Evolutionary conservation across 1,140 invertebrate species (phyloP).

Genomic region (Drosophila simulans): DNA sequence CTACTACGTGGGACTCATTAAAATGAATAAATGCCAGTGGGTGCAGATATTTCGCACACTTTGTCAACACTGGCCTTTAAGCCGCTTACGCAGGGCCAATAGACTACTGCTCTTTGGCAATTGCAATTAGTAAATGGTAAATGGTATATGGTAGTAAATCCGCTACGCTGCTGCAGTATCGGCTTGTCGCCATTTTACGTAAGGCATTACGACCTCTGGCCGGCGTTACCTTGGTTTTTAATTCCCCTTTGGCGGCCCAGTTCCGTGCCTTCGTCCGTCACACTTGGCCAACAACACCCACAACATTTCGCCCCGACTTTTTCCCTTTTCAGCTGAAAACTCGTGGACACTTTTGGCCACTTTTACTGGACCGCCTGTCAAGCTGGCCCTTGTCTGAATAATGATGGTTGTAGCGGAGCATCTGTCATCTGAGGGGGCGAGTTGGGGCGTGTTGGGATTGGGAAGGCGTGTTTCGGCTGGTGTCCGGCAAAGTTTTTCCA

Average conservation of each 20-base stretch:
- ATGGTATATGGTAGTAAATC: conserved; percentile 41
- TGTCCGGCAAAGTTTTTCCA: conserved; percentile 47
- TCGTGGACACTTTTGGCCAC: conserved; percentile 24
- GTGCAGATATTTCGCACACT: conserved; percentile 38
- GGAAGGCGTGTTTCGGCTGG: background rate
- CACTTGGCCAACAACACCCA: conserved; percentile 1
- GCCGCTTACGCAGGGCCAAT: conserved; percentile 32
- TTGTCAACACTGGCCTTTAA: conserved; percentile 37
- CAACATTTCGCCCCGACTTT: background rate
- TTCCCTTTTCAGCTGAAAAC: background rate
- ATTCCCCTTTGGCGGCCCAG: conserved; percentile 11
- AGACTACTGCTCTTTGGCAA: conserved; percentile 41
- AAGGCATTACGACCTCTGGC: conserved; percentile 15
- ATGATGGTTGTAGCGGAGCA: conserved; percentile 25
- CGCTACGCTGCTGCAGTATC: conserved; percentile 20
- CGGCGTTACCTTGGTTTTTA: conserved; percentile 19
- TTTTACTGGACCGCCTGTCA: conserved; percentile 30
- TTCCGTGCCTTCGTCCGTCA: conserved; percentile 9
- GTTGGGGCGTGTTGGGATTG: background rate
- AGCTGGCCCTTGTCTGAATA: conserved; percentile 29
- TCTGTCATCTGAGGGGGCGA: conserved; percentile 1
- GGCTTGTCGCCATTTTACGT: conserved; percentile 48
- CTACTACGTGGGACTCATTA: conserved; percentile 35
- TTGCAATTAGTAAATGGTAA: conserved; percentile 64
- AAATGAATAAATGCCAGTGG: conserved; percentile 25